Percentiles rank a stretch among this genome's conserved stretches.
phyloP scores from a whole-genome alignment of 2,113 vertebrate genomes.

The Mustela lutreola region DNA sequence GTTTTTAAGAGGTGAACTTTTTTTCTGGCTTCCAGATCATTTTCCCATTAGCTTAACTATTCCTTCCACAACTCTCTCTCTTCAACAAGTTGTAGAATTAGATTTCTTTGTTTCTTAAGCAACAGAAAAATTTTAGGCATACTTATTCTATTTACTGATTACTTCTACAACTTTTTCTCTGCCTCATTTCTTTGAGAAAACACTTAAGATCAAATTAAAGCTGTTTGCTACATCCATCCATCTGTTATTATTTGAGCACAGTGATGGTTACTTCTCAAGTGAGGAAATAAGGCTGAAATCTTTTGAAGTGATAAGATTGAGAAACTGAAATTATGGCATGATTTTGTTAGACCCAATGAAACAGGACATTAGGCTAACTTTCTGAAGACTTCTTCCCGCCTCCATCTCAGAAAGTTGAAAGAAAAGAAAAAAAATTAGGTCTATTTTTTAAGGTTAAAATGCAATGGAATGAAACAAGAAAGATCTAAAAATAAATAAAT shows the following conservation, averaged over 20 bases:
- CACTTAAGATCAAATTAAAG: constrained; percentile 64
- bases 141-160: constrained; percentile 25
- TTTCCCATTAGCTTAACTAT: background rate
- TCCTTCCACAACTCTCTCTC: background rate
- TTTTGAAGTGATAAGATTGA: background rate
- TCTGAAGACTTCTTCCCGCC: background rate
- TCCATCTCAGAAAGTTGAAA: background rate
- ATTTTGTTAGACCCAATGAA: background rate
- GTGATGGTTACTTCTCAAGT: background rate
- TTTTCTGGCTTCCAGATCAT: background rate
- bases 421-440: background rate
- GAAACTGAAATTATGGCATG: background rate
- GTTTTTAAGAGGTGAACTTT: background rate
- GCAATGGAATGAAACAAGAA: background rate
- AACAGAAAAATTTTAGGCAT: background rate
- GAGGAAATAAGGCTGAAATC: constrained; percentile 29
- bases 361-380: background rate
- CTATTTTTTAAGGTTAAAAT: background rate
- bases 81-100: background rate
- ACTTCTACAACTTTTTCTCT: constrained; percentile 38
- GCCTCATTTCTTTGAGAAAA: constrained; percentile 65
- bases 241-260: constrained; percentile 56
- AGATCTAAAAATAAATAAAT: background rate
- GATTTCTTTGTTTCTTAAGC: background rate
- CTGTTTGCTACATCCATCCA: background rate